phyloP scores from a whole-genome alignment of 2,888 invertebrate species.

The Macrosiphum euphorbiae region DNA sequence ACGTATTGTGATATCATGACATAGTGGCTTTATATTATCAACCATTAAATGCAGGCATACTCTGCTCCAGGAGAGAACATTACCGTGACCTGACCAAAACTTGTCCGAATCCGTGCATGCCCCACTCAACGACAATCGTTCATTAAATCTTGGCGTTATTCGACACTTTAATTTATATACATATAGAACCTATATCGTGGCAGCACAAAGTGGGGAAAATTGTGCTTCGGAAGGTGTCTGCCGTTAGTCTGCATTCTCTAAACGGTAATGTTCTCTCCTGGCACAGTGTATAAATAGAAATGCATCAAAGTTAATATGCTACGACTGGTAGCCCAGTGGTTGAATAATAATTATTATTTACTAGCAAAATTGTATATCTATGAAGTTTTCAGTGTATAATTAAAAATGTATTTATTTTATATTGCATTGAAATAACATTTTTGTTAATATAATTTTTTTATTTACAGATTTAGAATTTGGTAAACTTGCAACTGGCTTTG shows the following conservation, averaged over 20 bases:
- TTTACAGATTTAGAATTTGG: constrained; percentile 84
- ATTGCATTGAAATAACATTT: not conserved
- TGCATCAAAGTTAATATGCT: not conserved
- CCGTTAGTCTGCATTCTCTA: no score
- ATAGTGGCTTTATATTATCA: not conserved
- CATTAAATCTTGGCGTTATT: no score
- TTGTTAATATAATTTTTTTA: constrained; percentile 11
- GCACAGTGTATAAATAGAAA: not conserved
- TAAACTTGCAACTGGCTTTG: constrained; percentile 88
- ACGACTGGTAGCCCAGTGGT: not conserved
- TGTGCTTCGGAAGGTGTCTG: no score
- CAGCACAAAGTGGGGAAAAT: no score
- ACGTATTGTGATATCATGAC: not conserved
- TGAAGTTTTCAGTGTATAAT: not conserved
- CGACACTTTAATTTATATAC: no score
- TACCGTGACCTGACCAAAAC: no score
- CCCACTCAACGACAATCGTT: no score
- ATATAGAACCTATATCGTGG: no score
- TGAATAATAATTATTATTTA: not conserved
- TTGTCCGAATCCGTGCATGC: no score
- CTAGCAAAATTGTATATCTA: not conserved
- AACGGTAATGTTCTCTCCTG: no score
- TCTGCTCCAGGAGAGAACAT: no score
- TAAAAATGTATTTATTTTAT: not conserved
- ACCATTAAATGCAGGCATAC: no score